A percentile compares a stretch with the other conserved stretches of the same genome.
Conservation (phyloP, 2,113 vertebrate species). For the Perognathus longimembris region DNA sequence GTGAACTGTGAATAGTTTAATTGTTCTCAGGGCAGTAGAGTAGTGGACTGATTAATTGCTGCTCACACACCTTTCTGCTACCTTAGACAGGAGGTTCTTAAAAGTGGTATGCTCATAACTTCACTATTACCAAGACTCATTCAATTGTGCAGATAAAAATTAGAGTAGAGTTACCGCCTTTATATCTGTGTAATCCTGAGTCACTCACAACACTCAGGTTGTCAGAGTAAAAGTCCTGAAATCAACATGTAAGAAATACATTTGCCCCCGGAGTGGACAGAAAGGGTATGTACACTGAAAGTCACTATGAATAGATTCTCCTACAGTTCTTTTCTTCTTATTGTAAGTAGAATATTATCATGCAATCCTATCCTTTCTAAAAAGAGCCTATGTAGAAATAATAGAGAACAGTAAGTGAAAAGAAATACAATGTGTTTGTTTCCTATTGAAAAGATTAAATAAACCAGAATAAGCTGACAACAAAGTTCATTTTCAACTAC, state of each 20-base stretch:
- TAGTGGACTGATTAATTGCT: conserved; percentile 30
- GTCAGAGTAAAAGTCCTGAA: neutral
- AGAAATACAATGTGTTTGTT: conserved; percentile 65
- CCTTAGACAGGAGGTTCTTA: neutral
- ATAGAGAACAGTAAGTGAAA: conserved; percentile 49
- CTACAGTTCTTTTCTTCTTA: neutral
- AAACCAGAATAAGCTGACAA: conserved; percentile 57
- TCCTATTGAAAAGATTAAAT: conserved; percentile 52
- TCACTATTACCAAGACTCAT: neutral
- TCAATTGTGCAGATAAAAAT: neutral
- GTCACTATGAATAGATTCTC: neutral
- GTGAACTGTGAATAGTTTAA: conserved; percentile 46
- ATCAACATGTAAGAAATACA: neutral
- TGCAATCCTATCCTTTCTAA: neutral
- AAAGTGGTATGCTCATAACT: neutral
- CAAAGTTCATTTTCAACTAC: conserved; percentile 65
- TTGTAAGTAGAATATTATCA: neutral
- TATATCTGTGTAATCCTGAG: neutral
- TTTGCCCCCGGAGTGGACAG: conserved; percentile 15
- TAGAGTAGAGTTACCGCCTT: neutral
- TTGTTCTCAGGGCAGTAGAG: conserved; percentile 9
- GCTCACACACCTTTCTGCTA: neutral
- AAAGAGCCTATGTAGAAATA: conserved; percentile 48
- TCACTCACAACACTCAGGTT: neutral
- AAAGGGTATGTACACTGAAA: neutral